A percentile compares a stretch with the other conserved stretches of the same genome.
These are phyloP conservation scores for Phodopus roborovskii DNA, from an alignment of 2,113 vertebrate species.

Conservation along the genomic window DNA sequence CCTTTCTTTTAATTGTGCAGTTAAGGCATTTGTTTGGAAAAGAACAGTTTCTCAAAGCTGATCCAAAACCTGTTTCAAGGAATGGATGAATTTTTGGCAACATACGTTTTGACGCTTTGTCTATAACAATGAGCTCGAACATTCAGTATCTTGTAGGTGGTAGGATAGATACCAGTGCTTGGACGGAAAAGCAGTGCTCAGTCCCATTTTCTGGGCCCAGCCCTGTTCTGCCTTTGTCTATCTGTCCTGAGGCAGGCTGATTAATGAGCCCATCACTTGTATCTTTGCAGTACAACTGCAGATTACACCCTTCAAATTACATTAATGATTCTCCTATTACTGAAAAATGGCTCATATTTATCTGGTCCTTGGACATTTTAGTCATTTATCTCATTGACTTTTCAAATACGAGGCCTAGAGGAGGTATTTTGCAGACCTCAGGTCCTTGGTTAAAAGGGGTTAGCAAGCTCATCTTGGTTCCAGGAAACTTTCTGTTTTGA, in stretches of 20 bases:
- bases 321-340: constrained; percentile 45
- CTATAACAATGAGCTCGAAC: constrained; percentile 49
- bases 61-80: constrained; percentile 69
- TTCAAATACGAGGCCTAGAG: constrained; percentile 35
- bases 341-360: constrained; percentile 51
- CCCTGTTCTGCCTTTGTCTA: not conserved
- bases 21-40: constrained; percentile 70
- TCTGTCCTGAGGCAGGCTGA: constrained; percentile 48
- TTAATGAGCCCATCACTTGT: constrained; percentile 39
- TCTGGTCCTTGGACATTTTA: constrained; percentile 31
- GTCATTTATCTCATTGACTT: constrained; percentile 59
- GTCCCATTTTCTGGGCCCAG: constrained; percentile 2
- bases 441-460: constrained; percentile 8
- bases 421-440: constrained; percentile 27
- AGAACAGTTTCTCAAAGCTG: constrained; percentile 61
- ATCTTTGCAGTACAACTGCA: constrained; percentile 39
- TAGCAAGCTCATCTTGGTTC: constrained; percentile 16
- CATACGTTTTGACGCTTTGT: constrained; percentile 29
- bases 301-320: constrained; percentile 44
- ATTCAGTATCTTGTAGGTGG: constrained; percentile 43
- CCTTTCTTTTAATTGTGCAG: constrained; percentile 72
- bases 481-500: not conserved
- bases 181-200: constrained; percentile 9
- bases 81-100: constrained; percentile 69
- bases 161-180: not conserved